Conservation (phyloP, 2,888 invertebrate genomes). For the Drosophila nr. fundita region DNA sequence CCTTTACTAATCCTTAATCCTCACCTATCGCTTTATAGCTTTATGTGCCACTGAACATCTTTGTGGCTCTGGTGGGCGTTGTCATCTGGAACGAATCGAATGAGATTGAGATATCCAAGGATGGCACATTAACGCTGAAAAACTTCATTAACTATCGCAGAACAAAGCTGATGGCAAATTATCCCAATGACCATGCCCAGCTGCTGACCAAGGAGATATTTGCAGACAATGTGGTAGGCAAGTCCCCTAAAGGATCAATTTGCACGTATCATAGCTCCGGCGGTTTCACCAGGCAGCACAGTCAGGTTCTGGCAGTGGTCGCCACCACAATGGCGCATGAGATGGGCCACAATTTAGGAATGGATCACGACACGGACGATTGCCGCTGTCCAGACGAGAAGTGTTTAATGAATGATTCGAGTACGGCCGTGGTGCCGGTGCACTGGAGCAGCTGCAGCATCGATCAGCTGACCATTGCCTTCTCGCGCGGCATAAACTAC, state of each 20-base stretch:
- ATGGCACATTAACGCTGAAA: conserved; percentile 95
- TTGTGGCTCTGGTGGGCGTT: conserved; percentile 97
- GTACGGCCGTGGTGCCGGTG: conserved; percentile 92
- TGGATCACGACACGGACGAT: conserved; percentile 97
- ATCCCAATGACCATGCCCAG: conserved; percentile 99
- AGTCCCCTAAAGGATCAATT: conserved; percentile 98
- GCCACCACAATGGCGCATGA: conserved; percentile 99
- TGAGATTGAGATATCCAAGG: conserved; percentile 91
- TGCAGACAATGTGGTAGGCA: conserved; percentile 97
- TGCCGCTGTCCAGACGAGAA: conserved; percentile 95
- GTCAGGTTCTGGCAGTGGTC: conserved; percentile 93
- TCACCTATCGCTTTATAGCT: conserved; percentile 87
- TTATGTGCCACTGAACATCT: conserved; percentile 97
- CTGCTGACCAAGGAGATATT: conserved; percentile 92
- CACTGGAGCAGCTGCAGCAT: conserved; percentile 98
- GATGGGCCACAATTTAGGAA: conserved; percentile 99
- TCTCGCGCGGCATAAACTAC: conserved; percentile 98
- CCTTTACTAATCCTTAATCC: conserved; percentile 68
- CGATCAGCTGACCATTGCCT: conserved; percentile 94
- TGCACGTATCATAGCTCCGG: conserved; percentile 99
- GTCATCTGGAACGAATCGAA: conserved; percentile 97
- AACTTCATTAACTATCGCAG: conserved; percentile 96
- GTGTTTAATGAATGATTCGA: conserved; percentile 99
- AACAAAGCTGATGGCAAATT: conserved; percentile 90
- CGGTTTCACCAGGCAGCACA: conserved; percentile 97